Base-by-base conservation (phyloP, 2,888 invertebrate species). In the Myathropa florea region DNA sequence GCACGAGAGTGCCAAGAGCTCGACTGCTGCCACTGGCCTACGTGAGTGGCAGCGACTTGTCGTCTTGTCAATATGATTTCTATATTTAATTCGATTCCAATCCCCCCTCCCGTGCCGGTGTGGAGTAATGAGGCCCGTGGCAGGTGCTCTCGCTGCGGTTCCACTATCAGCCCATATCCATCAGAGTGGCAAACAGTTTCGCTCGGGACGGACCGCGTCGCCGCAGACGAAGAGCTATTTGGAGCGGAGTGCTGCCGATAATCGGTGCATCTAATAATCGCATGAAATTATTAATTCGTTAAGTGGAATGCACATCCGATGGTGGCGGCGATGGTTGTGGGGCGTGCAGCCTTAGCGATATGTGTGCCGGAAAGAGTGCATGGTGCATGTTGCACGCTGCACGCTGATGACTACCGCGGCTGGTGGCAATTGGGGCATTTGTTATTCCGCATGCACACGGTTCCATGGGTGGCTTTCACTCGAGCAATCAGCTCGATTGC, bases 231-330 rank as follows among this genome's bases (percentile, higher is more conserved):
- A 26, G 59, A 53, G 12, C 71, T 71, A 71, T 71, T 79, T 71
- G 59, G 64, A 79, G 26, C 71, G 64, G 24, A 65, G 30, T 65
- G 64, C 63, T 28, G 21, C 57, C 46, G 71, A 79, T 71, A 71
- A 71, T 71, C 78, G 64, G 59, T 71, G 59, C 71, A 71, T 79
- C 70, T 79, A 59, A 71, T 65, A 33, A 78, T 65, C 78, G 63
- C 57, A 71, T 61, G 28, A 79, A 79, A 79, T 79, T 79, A 79
- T 71, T 71, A 79, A 79, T 79, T 71, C 64, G 78, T 59, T 78
- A 71, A 71, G 39, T 77, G 78, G 53, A 53, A 55, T 77, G 61
- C 24, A 77, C 33, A 64, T 46, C 57, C 18, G 60, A 23, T n/a
- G 10, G 36, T 26, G n/a, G 71, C 39, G 21, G 12, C 26, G 26